Base-by-base conservation (phyloP, 2,888 invertebrate genomes). In the Mesochorus sp. region DNA sequence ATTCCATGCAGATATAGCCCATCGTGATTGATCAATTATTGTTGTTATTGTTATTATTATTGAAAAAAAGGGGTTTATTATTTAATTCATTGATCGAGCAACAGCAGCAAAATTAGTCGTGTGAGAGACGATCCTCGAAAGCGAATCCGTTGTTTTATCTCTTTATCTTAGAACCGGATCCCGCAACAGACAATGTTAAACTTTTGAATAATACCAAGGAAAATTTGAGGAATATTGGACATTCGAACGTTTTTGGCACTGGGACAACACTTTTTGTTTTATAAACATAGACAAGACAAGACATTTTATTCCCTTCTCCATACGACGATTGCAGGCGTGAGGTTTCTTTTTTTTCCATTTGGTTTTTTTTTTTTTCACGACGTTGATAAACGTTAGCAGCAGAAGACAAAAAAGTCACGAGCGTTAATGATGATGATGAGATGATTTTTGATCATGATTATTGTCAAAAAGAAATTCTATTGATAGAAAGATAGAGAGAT, bases 1-100 rank as follows among this genome's bases (percentile, higher is more conserved):
- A 82, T 83, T 85, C 87, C 88, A 88, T 87, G 88, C 88, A n/a
- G 80, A 85, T 88, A n/a, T 88, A 88, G 85, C 87, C 83, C 80
- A 55, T 62, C 37, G 37, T 42, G 51, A 31, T n/a, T 42, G 14
- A 24, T n/a, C 1, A 68, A 31, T 39, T 37, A 10, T 34, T 24
- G 21, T n/a, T 51, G 6, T 47, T 19, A 8, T 12, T 1, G 47
- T n/a, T n/a, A n/a, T n/a, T n/a, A n/a, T n/a, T n/a, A n/a, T n/a
- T n/a, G n/a, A n/a, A n/a, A n/a, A n/a, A n/a, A n/a, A n/a, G n/a
- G n/a, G n/a, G n/a, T 47, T 44, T 64, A 61, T 67, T 51, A 31
- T 47, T 19, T n/a, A 14, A 24, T 12, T 0, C 31, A 51, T 73
- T 57, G 78, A 70, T 44, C 62, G 55, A 51, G 61, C 49, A 55